Base-by-base conservation (phyloP, 2,888 invertebrate genomes). In the Athripsodes cinereus region DNA sequence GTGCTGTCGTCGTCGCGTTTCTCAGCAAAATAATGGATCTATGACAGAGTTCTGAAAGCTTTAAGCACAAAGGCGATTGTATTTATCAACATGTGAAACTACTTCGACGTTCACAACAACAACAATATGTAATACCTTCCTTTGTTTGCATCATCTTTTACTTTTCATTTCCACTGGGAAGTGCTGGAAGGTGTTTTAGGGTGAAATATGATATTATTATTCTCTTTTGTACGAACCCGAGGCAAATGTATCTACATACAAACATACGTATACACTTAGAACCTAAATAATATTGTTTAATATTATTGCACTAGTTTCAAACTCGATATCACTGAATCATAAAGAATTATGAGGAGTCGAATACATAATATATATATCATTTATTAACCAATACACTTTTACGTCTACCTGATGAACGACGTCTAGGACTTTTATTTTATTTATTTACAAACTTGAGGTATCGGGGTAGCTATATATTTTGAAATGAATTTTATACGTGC, bases 101-200 rank as follows among this genome's bases (percentile, higher is more conserved):
- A 40, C 40, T 40, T 40, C 16, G 16, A 40, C 13, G 16, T 40
- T 40, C 16, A 13, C 40, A n/a, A n/a, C 40, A 11, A 31, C 6
- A 40, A 40, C 16, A 40, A 40, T 40, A 26, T 26, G 26, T 26
- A 40, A 40, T 40, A 3, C 40, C 13, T 40, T 40, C 40, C 40
- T 40, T 40, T 40, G 40, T 40, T 40, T 40, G 40, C 13, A 40
- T n/a, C 40, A 40, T 40, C 40, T 40, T 40, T 40, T 40, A 40
- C 40, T 40, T 40, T 40, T 40, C 40, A 40, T 40, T 40, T 40
- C 40, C 40, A 40, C 40, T 40, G 40, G 40, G 40, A 40, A 40
- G 40, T 40, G 40, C 40, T 40, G 40, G 40, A 40, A 40, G 40
- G 40, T 40, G 40, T 40, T 40, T 40, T 40, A 13, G 40, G 40